Evolutionary conservation across 2,888 invertebrate genomes (phyloP), one percentile per base, ranked within the genome.

Genomic region (Anarsia innoxiella): DNA sequence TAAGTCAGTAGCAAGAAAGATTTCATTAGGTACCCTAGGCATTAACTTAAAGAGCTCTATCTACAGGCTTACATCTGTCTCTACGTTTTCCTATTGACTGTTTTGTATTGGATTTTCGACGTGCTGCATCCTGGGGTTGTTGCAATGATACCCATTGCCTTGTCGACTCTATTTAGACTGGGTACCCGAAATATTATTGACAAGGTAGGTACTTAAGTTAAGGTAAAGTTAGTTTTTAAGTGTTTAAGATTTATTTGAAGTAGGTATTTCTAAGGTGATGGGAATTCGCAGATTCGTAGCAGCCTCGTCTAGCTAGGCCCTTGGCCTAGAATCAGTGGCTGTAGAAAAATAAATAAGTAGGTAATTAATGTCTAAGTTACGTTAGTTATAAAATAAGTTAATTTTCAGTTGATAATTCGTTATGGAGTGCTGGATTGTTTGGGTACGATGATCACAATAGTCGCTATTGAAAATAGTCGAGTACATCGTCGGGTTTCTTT

Each of bases 401-500:
- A 23, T 8, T 59, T 53, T 2, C 57, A 79, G 78, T 48, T 71
- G 11, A 53, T 54, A 34, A 35, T 75, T 30, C 54, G 64, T 12
- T 71, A 65, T 23, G 63, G 65, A 12, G 41, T 74, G 1, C 41
- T 78, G 8, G 69, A 78, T 37, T 66, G 69, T 34, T 35, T 71
- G 1, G 68, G 66, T 9, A 54, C 70, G 2, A 68, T 77, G 67
- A 60, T 76, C 42, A 47, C 76, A 1, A 56, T 61, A 2, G 44
- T 62, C 5, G 78, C 71, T 0, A 55, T 79, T 15, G 79, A 80
- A 46, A 40, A 66, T 14, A 63, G 69, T 32, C 52, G 60, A 1
- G 35, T 78, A 3, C 60, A 73, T 35, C 62, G 48, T 38, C 57
- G 79, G 31, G 37, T 62, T 1, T 75, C 76, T 1, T 25, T 75